Evolutionary conservation across 2,797 vertebrate species (phyloP).

Genomic region (Parotocinclus haroldoi): DNA sequence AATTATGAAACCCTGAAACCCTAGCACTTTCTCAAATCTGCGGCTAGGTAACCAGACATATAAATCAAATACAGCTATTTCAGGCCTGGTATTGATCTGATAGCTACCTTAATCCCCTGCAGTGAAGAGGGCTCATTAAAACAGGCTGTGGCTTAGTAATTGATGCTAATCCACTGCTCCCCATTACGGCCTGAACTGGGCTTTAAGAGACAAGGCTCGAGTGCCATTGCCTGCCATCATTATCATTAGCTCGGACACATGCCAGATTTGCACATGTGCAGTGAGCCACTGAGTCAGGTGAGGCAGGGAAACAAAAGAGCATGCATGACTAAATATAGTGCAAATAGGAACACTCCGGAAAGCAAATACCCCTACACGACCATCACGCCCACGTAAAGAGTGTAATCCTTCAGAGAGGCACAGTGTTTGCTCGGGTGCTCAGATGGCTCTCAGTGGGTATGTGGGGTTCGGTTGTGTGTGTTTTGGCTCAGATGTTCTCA

Average conservation of each 20-base stretch:
- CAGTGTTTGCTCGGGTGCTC: slow-evolving; percentile 1
- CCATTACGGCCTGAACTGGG: slow-evolving; percentile 52
- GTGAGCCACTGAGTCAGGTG: slow-evolving; percentile 45
- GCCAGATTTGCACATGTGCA: neutral
- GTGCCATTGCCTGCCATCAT: slow-evolving; percentile 47
- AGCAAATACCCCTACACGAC: slow-evolving; percentile 1
- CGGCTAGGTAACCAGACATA: neutral
- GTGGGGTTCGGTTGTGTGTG: neutral
- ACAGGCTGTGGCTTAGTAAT: slow-evolving; percentile 49
- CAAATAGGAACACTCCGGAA: slow-evolving; percentile 11
- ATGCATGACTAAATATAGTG: slow-evolving; percentile 46
- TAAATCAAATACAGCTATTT: neutral
- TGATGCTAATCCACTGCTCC: slow-evolving; percentile 50
- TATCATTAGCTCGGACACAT: slow-evolving; percentile 37
- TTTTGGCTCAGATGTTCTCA: neutral
- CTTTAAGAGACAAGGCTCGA: slow-evolving; percentile 44
- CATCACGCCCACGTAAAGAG: slow-evolving; percentile 17
- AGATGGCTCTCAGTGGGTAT: neutral
- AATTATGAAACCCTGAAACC: neutral
- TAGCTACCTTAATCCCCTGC: neutral
- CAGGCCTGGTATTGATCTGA: slow-evolving; percentile 12
- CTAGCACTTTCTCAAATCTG: neutral
- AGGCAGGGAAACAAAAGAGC: slow-evolving; percentile 15
- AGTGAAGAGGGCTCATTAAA: slow-evolving; percentile 16
- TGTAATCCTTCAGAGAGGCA: neutral